Base-by-base conservation (phyloP, 1,140 invertebrate species). In the Sminthurides bifidus region DNA sequence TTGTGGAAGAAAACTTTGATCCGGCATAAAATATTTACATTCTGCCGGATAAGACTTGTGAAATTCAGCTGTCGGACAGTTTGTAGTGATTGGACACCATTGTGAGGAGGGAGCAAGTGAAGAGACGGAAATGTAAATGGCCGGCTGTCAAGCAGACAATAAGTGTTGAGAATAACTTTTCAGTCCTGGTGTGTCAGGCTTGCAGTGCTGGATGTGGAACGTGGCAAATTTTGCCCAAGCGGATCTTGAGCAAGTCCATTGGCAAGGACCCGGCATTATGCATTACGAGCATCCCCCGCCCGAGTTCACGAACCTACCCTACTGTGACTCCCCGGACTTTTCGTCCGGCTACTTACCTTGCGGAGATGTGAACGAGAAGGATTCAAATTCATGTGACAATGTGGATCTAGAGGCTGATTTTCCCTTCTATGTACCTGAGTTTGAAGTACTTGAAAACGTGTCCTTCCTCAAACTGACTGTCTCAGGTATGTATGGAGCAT, bases 251-350 rank as follows among this genome's bases (percentile, higher is more conserved):
- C 33, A 35, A 8, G 33, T n/a, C n/a, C 33, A 35, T 35, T n/a
- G n/a, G n/a, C n/a, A n/a, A n/a, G n/a, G n/a, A n/a, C n/a, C n/a
- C n/a, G n/a, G 3, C 46, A 49, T n/a, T 49, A 33, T 35, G n/a
- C n/a, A n/a, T n/a, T n/a, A n/a, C n/a, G n/a, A n/a, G n/a, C n/a
- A n/a, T n/a, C n/a, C n/a, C n/a, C n/a, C n/a, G n/a, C n/a, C n/a
- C n/a, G n/a, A n/a, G n/a, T n/a, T n/a, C n/a, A n/a, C n/a, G n/a
- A n/a, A n/a, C n/a, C n/a, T n/a, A n/a, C n/a, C n/a, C n/a, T n/a
- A n/a, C n/a, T 49, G 46, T 49, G 46, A 49, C 4, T 49, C 46
- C 17, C 46, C 46, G 21, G 46, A 49, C 29, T 49, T 49, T 21
- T 49, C 46, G 24, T 49, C 46, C 3, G 46, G 46, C 5, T 49